A percentile compares a stretch with the other conserved stretches of the same genome.
These are phyloP conservation scores for Aproaerema taeniolella DNA, from an alignment of 2,888 invertebrate genomes.

Conservation along the genomic window DNA sequence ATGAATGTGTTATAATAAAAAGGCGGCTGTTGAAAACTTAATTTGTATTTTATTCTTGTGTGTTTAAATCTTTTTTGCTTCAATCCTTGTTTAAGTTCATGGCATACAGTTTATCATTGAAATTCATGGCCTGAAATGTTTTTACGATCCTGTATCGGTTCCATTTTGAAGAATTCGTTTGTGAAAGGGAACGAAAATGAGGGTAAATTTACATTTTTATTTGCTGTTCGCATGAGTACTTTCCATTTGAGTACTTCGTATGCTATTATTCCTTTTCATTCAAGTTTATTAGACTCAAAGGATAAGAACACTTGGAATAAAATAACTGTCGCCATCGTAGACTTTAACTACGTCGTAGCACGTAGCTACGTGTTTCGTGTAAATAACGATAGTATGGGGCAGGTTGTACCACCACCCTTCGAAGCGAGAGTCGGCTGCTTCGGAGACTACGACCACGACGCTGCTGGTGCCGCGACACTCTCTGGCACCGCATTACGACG, in stretches of 20 bases:
- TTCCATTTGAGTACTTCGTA: too few relatives aligned
- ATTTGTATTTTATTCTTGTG: too few relatives aligned
- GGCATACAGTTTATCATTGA: constrained; percentile 7
- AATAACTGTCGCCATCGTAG: too few relatives aligned
- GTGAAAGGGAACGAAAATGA: constrained; percentile 22
- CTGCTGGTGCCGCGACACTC: constrained; percentile 75
- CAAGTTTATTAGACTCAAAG: too few relatives aligned
- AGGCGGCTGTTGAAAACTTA: too few relatives aligned
- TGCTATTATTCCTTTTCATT: too few relatives aligned
- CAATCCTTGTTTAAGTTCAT: too few relatives aligned
- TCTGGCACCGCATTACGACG: constrained; percentile 57
- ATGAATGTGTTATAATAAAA: too few relatives aligned
- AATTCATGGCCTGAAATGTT: constrained; percentile 21
- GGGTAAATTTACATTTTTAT: constrained; percentile 34
- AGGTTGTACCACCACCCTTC: constrained; percentile 86
- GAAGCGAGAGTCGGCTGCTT: constrained; percentile 87
- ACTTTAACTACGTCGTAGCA: background rate
- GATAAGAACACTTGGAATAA: too few relatives aligned
- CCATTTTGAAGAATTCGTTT: constrained; percentile 18
- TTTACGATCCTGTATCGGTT: constrained; percentile 21
- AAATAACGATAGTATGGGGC: constrained; percentile 28
- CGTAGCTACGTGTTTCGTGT: background rate
- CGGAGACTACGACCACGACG: constrained; percentile 88
- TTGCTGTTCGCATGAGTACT: constrained; percentile 16
- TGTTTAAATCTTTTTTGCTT: too few relatives aligned